Evolutionary conservation across 2,888 invertebrate species (phyloP).

Genomic region (Coleophora deauratella): DNA sequence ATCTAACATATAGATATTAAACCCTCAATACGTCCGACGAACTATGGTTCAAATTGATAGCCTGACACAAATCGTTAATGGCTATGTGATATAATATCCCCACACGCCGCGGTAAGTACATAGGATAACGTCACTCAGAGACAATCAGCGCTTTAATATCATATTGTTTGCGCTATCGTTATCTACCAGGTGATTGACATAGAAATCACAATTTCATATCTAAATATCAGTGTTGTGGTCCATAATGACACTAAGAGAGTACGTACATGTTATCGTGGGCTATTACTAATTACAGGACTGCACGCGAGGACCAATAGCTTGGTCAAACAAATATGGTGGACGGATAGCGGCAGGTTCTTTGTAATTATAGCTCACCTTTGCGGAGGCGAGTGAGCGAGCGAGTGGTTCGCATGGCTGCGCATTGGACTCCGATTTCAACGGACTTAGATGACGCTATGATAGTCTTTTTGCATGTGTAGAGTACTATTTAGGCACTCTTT

Average conservation of each 20-base stretch:
- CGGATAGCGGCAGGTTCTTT: constrained; percentile 35
- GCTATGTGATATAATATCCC: neutral
- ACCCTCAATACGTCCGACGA: too few species aligned
- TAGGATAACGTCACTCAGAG: constrained; percentile 28
- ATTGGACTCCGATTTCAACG: constrained; percentile 32
- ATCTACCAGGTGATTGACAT: constrained; percentile 32
- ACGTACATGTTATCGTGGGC: constrained; percentile 41
- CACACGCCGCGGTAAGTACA: constrained; percentile 15
- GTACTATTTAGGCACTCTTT: too few species aligned
- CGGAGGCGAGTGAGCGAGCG: constrained; percentile 14
- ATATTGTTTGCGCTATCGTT: constrained; percentile 4
- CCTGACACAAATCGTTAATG: neutral
- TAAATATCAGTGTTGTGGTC: constrained; percentile 47
- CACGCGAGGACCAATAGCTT: constrained; percentile 50
- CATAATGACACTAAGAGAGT: constrained; percentile 44
- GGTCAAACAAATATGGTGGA: constrained; percentile 36
- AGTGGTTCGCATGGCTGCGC: constrained; percentile 23
- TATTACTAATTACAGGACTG: constrained; percentile 58
- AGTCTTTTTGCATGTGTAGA: too few species aligned
- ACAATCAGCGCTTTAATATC: constrained; percentile 31
- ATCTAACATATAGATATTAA: too few species aligned
- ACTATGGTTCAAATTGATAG: neutral
- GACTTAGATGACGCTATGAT: constrained; percentile 1
- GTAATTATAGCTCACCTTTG: constrained; percentile 34
- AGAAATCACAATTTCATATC: constrained; percentile 45